A percentile compares a stretch with the other conserved stretches of the same genome.
phyloP scores from a whole-genome alignment of 2,113 vertebrate genomes.

The Marcusenius ussheri region DNA sequence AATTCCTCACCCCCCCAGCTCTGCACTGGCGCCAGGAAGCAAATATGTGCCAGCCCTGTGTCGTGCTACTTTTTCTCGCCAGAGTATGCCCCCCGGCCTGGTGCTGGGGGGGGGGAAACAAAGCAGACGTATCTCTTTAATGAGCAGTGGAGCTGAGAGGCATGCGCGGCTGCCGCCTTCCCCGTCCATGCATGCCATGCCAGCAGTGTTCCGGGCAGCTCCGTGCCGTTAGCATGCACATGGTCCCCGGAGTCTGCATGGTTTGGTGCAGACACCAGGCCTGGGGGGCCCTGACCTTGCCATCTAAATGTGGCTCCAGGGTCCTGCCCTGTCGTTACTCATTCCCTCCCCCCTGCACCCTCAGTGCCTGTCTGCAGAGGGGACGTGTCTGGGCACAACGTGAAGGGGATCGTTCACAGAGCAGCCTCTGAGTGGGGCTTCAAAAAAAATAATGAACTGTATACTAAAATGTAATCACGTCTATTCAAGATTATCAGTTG shows the following conservation, averaged over 20 bases:
- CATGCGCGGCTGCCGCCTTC: not conserved
- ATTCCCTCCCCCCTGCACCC: not conserved
- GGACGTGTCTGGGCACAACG: not conserved
- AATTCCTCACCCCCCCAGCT: slow-evolving; percentile 30
- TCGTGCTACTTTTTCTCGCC: slow-evolving; percentile 65
- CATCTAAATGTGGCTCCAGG: not conserved
- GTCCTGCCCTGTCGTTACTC: not conserved
- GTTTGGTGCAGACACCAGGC: not conserved
- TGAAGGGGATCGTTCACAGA: not conserved
- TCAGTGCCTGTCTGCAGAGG: not conserved
- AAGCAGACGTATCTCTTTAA: slow-evolving; percentile 70
- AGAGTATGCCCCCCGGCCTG: slow-evolving; percentile 44
- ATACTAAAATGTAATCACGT: not conserved
- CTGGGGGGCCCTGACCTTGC: not conserved
- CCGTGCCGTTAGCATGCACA: not conserved
- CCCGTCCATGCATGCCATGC: not conserved
- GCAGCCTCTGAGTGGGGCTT: not conserved
- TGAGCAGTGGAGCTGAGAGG: slow-evolving; percentile 54
- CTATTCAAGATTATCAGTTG: not conserved
- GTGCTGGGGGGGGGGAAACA: slow-evolving; percentile 61
- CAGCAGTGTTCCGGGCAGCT: not conserved
- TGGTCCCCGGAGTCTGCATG: not conserved
- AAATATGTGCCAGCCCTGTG: slow-evolving; percentile 53
- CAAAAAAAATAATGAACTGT: not conserved
- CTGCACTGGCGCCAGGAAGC: slow-evolving; percentile 48